Evolutionary conservation across 2,113 vertebrate species (phyloP).

Genomic region (Heliornis fulica): DNA sequence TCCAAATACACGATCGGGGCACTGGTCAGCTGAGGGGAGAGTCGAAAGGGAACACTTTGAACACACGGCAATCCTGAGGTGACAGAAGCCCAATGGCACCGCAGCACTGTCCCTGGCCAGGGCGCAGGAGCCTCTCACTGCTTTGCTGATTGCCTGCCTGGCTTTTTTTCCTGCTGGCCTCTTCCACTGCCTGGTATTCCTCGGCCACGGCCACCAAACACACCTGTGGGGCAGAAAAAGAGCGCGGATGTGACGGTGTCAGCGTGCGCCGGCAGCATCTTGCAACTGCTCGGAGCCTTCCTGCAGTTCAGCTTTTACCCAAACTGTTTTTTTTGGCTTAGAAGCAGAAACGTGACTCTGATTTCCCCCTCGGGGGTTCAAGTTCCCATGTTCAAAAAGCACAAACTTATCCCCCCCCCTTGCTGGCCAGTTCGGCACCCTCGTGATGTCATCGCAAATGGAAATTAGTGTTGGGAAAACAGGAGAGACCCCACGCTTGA

Average conservation of each 20-base stretch:
- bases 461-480: no score
- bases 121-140: conserved; percentile 67
- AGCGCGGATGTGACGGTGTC: background rate
- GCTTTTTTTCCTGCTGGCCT: conserved; percentile 91
- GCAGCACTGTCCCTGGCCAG: background rate
- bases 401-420: rapidly evolving
- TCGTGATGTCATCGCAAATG: no score
- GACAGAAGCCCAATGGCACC: background rate
- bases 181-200: conserved; percentile 79
- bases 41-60: background rate
- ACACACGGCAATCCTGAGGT: background rate
- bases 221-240: conserved; percentile 69
- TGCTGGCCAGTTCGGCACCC: no score
- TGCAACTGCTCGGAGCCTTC: no score
- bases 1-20: background rate
- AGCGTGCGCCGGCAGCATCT: no score
- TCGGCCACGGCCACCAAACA: conserved; percentile 89
- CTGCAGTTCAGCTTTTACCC: no score
- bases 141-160: conserved; percentile 86
- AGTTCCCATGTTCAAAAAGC: background rate
- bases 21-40: background rate
- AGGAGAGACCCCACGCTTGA: rapidly evolving
- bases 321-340: rapidly evolving
- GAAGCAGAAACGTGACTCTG: background rate
- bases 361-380: background rate